A percentile compares a stretch with the other conserved stretches of the same genome.
phyloP scores from a whole-genome alignment of 2,888 invertebrate genomes.

The Heliothis peltigera region DNA sequence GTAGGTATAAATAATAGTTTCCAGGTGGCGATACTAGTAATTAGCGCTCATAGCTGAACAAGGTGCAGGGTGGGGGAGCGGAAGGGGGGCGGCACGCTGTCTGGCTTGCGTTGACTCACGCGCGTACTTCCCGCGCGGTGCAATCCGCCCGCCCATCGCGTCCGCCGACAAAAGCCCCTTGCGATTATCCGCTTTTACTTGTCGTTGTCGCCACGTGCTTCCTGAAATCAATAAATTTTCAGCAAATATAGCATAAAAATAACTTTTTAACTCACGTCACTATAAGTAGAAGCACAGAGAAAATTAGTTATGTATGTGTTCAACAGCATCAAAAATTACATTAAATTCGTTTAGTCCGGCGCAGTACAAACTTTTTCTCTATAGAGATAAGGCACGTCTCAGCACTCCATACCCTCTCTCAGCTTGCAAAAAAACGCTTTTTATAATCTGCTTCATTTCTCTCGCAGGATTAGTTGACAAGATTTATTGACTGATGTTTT shows the following conservation, averaged over 20 bases:
- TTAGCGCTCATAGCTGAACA: slow-evolving; percentile 43
- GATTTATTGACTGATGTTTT: slow-evolving; percentile 69
- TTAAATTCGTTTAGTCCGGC: slow-evolving; percentile 44
- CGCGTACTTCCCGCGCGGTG: slow-evolving; percentile 64
- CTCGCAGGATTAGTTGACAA: slow-evolving; percentile 71
- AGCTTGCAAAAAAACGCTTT: slow-evolving; percentile 67
- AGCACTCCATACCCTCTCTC: slow-evolving; percentile 62
- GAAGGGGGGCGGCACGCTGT: slow-evolving; percentile 72
- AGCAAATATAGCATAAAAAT: neutral
- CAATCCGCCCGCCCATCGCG: slow-evolving; percentile 53
- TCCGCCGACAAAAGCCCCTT: slow-evolving; percentile 19
- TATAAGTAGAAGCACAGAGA: too few species aligned
- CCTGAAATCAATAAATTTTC: slow-evolving; percentile 6
- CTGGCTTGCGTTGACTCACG: slow-evolving; percentile 74
- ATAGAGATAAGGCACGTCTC: slow-evolving; percentile 83
- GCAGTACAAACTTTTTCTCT: slow-evolving; percentile 55
- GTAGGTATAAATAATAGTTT: slow-evolving; percentile 26
- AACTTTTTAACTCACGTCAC: too few species aligned
- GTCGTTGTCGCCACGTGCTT: slow-evolving; percentile 21
- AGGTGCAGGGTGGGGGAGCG: slow-evolving; percentile 26
- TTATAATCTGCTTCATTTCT: slow-evolving; percentile 67
- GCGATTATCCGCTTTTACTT: slow-evolving; percentile 35
- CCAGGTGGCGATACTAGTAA: slow-evolving; percentile 52
- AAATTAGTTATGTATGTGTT: too few species aligned
- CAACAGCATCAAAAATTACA: neutral